These are phyloP conservation scores for Ormyrus pomaceus DNA, from an alignment of 2,888 invertebrate genomes.

Conservation along the genomic window DNA sequence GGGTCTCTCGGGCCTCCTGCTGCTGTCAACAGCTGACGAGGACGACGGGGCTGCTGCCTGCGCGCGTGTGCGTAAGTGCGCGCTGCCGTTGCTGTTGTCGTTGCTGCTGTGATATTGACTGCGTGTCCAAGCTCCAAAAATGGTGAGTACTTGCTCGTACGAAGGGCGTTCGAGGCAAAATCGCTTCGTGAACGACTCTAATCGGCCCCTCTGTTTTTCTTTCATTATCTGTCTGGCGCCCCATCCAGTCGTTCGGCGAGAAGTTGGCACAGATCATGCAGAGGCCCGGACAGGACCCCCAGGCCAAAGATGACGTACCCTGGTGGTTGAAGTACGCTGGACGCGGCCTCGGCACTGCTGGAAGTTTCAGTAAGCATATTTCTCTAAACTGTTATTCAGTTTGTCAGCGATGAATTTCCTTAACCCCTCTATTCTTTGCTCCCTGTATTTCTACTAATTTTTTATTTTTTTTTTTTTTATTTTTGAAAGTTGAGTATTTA, in stretches of 20 bases:
- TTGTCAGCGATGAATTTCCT: neutral
- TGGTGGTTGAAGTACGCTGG: constrained; percentile 94
- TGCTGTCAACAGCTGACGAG: constrained; percentile 62
- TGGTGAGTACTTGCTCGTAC: constrained; percentile 20
- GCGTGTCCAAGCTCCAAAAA: constrained; percentile 21
- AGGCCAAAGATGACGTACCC: constrained; percentile 88
- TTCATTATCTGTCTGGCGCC: constrained; percentile 18
- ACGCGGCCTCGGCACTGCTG: constrained; percentile 88
- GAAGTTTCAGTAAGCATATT: constrained; percentile 65
- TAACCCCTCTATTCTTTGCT: neutral
- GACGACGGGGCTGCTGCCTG: neutral
- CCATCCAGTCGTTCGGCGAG: constrained; percentile 84
- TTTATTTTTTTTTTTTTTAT: neutral
- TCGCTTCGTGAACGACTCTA: too few relatives aligned
- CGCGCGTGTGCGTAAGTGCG: neutral
- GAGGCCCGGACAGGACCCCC: constrained; percentile 87
- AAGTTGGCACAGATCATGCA: constrained; percentile 88
- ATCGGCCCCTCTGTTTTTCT: neutral
- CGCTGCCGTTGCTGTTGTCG: neutral
- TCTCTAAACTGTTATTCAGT: neutral
- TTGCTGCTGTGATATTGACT: neutral
- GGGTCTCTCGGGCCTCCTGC: constrained; percentile 34
- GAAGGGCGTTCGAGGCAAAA: neutral
- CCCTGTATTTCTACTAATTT: neutral
- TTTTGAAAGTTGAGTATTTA: too few relatives aligned